Conservation (phyloP, 2,888 invertebrate species). For the Erynnis tages region DNA sequence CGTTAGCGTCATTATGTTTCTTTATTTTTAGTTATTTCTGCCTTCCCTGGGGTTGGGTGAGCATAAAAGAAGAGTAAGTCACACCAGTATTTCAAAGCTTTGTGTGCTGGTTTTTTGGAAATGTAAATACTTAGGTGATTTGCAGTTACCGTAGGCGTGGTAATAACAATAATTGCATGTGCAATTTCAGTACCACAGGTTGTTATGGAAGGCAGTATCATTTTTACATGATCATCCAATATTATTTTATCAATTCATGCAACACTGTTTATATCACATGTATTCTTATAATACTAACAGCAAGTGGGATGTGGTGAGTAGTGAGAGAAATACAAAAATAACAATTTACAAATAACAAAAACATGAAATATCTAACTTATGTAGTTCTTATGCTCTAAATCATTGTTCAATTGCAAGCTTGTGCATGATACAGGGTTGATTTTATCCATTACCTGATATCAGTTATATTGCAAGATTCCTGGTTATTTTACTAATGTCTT, state of each 20-base stretch:
- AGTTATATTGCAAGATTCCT: not conserved
- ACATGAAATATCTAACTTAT: not conserved
- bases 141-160: constrained; percentile 36
- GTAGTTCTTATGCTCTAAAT: constrained; percentile 13
- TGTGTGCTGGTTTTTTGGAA: constrained; percentile 44
- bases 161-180: constrained; percentile 25
- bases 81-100: constrained; percentile 56
- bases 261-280: not conserved
- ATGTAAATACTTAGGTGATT: constrained; percentile 45
- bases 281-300: constrained; percentile 28
- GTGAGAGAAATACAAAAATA: constrained; percentile 11
- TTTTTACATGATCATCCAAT: constrained; percentile 12
- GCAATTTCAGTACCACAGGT: constrained; percentile 20
- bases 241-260: constrained; percentile 7
- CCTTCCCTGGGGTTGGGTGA: constrained; percentile 68
- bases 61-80: constrained; percentile 76
- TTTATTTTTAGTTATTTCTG: constrained; percentile 76
- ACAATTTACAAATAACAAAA: constrained; percentile 8
- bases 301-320: constrained; percentile 36
- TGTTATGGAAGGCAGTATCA: constrained; percentile 24
- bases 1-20: constrained; percentile 50
- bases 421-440: constrained; percentile 17
- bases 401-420: constrained; percentile 15
- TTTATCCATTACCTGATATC: not conserved
- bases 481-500: constrained; percentile 6